A percentile compares a stretch with the other conserved stretches of the same genome.
phyloP scores from a whole-genome alignment of 2,888 invertebrate genomes.

The Phasia obesa region DNA sequence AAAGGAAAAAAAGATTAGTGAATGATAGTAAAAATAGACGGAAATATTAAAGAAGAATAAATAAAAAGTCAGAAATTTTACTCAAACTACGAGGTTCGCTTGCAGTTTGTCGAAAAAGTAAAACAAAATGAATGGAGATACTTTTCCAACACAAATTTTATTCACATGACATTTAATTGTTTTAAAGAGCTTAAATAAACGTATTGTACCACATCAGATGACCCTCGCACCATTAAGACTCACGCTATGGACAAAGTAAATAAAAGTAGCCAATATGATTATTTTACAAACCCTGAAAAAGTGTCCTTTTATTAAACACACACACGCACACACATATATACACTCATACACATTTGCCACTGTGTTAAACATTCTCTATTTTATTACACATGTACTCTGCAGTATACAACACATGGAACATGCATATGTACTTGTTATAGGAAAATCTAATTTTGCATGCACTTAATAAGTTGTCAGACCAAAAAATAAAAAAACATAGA shows the following conservation, averaged over 20 bases:
- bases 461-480: constrained; percentile 67
- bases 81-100: background rate
- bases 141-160: too few species aligned
- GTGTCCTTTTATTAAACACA: constrained; percentile 42
- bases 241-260: background rate
- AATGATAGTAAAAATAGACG: constrained; percentile 37
- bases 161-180: too few species aligned
- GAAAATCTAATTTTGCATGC: constrained; percentile 68
- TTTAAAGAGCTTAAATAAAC: too few species aligned
- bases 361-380: constrained; percentile 9
- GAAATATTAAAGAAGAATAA: background rate
- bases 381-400: constrained; percentile 19
- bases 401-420: background rate
- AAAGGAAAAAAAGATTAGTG: background rate
- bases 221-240: too few species aligned
- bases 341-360: constrained; percentile 8
- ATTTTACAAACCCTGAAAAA: constrained; percentile 13
- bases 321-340: too few species aligned
- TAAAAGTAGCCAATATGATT: constrained; percentile 25
- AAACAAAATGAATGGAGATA: too few species aligned
- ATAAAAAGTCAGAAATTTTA: constrained; percentile 4
- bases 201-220: too few species aligned
- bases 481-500: constrained; percentile 26
- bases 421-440: too few species aligned
- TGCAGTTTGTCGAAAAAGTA: background rate